Evolutionary conservation across 1,140 invertebrate species (phyloP).

Genomic region (Lordiphosa clarofinis): DNA sequence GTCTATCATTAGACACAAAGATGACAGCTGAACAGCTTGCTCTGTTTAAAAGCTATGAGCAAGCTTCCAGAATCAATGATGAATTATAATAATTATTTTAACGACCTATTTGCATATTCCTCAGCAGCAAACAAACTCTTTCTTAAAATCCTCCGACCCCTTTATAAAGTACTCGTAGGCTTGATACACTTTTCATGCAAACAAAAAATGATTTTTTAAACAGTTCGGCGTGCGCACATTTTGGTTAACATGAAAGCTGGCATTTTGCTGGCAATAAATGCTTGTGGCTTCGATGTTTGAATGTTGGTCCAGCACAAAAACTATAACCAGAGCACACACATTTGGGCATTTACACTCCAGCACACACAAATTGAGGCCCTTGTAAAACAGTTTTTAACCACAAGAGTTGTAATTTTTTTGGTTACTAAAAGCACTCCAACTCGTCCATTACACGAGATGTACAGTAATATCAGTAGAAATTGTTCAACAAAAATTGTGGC

Average conservation of each 20-base stretch:
- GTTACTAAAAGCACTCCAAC: conserved; percentile 57
- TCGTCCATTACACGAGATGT: conserved; percentile 29
- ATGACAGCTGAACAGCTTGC: too few species aligned
- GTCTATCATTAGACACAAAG: too few species aligned
- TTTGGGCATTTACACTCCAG: conserved; percentile 68
- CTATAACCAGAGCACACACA: conserved; percentile 42
- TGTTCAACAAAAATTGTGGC: conserved; percentile 4
- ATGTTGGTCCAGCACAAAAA: conserved; percentile 35
- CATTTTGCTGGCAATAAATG: conserved; percentile 69
- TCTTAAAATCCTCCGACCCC: background rate
- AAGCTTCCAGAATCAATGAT: background rate
- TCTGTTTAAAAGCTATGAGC: too few species aligned
- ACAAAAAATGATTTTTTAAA: conserved; percentile 60
- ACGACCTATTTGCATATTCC: too few species aligned
- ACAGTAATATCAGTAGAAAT: background rate
- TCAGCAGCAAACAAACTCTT: background rate
- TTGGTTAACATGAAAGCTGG: conserved; percentile 66
- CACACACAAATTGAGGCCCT: conserved; percentile 27
- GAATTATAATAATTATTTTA: too few species aligned
- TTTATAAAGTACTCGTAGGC: background rate
- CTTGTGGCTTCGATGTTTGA: conserved; percentile 64
- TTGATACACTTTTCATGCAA: conserved; percentile 11
- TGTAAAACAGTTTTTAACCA: conserved; percentile 61
- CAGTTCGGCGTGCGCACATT: conserved; percentile 27
- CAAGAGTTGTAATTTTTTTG: conserved; percentile 71